A percentile compares a stretch with the other conserved stretches of the same genome.
Conservation (phyloP, 2,797 vertebrate species). For the Notoglanidium macrostoma region DNA sequence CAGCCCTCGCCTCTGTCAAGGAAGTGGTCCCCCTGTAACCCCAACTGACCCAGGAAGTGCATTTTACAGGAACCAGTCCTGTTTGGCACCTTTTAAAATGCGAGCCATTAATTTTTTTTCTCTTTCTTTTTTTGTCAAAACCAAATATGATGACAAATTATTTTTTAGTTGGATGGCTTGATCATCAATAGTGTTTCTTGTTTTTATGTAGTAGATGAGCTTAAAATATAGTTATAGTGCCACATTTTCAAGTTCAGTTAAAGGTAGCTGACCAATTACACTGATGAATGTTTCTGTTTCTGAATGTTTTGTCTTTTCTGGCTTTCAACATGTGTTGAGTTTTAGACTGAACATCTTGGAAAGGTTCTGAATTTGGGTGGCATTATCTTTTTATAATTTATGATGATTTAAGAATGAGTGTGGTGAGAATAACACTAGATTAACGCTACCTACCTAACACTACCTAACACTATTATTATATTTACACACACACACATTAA, state of each 20-base stretch:
- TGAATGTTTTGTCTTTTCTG: conserved; percentile 8
- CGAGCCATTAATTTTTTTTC: conserved; percentile 40
- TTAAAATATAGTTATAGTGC: conserved; percentile 10
- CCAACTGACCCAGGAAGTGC: conserved; percentile 19
- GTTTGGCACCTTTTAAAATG: conserved; percentile 51
- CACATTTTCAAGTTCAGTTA: conserved; percentile 20
- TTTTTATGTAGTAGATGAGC: conserved; percentile 14
- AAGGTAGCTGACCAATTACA: neutral
- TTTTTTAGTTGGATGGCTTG: neutral
- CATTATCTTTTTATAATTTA: neutral
- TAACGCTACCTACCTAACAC: conserved; percentile 33
- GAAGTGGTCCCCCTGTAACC: conserved; percentile 79
- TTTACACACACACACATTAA: conserved; percentile 28
- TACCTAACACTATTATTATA: conserved; percentile 10
- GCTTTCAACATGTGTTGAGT: neutral
- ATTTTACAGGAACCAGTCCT: conserved; percentile 40
- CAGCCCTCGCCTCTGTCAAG: conserved; percentile 87
- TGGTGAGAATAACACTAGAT: neutral
- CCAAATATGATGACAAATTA: conserved; percentile 15
- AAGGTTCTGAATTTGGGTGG: neutral
- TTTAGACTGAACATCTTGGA: conserved; percentile 4
- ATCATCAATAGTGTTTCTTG: conserved; percentile 13
- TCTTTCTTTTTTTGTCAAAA: neutral
- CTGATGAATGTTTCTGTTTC: conserved; percentile 7
- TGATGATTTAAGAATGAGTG: neutral